A percentile compares a stretch with the other conserved stretches of the same genome.
Evolutionary conservation across 92 coral and sea anemone species (phyloP).

Genomic region (Siderastrea radians): DNA sequence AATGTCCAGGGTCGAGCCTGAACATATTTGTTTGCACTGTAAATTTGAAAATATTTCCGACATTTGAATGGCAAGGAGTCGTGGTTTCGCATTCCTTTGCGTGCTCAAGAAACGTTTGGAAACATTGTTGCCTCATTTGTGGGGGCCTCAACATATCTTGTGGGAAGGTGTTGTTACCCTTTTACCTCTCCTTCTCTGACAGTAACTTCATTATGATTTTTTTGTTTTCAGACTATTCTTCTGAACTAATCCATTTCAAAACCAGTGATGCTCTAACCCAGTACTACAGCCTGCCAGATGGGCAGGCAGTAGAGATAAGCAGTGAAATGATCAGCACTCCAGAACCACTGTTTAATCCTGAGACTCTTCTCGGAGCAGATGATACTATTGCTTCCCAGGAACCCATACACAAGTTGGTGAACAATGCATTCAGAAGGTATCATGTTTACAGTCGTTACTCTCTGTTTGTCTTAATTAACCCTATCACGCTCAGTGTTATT

Average conservation of each 20-base stretch:
- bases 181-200: neutral
- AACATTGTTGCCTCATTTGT: too few species aligned
- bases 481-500: neutral
- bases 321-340: constrained; percentile 84
- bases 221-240: constrained; percentile 70
- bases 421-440: constrained; percentile 87
- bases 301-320: constrained; percentile 89
- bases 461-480: neutral
- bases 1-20: too few species aligned
- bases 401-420: constrained; percentile 86
- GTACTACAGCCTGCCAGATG: constrained; percentile 94
- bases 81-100: too few species aligned
- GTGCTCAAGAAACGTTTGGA: too few species aligned
- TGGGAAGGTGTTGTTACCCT: too few species aligned
- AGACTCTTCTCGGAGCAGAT: constrained; percentile 74
- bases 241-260: constrained; percentile 82
- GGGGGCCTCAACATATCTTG: too few species aligned
- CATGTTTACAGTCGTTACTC: neutral
- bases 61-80: too few species aligned
- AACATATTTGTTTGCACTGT: too few species aligned
- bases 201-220: neutral
- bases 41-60: too few species aligned
- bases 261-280: constrained; percentile 79
- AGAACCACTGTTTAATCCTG: constrained; percentile 91
- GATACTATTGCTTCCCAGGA: constrained; percentile 88